phyloP scores from a whole-genome alignment of 2,797 vertebrate species.

The Poeciliopsis paucimaculata region DNA sequence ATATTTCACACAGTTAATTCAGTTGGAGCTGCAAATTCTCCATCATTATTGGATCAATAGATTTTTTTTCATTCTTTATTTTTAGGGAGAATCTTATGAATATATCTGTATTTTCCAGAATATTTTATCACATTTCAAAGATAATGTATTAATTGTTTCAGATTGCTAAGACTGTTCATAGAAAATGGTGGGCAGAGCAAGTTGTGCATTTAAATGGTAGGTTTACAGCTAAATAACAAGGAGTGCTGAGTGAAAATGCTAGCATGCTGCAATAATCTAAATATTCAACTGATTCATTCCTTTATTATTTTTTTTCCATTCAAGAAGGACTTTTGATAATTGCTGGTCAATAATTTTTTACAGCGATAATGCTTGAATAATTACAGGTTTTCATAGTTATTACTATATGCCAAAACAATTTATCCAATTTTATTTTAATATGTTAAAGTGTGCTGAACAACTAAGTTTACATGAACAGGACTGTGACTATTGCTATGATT shows the following conservation, averaged over 20 bases:
- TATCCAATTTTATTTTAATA: not conserved
- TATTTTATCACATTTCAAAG: not conserved
- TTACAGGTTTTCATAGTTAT: not conserved
- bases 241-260: not conserved
- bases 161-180: not conserved
- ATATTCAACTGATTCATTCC: not conserved
- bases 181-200: not conserved
- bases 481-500: not conserved
- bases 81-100: not conserved
- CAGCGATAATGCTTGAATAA: not conserved
- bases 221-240: not conserved
- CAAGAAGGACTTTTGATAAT: not conserved
- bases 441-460: not conserved
- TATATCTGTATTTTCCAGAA: not conserved
- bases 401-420: not conserved
- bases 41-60: not conserved
- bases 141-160: not conserved
- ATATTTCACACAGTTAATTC: slow-evolving; percentile 10
- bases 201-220: not conserved
- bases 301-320: not conserved
- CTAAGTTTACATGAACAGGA: not conserved
- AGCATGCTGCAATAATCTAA: not conserved
- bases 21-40: slow-evolving; percentile 6
- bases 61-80: not conserved
- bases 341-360: not conserved